Base-by-base conservation (phyloP, 1,140 invertebrate genomes). In the Trialeurodes vaporariorum region DNA sequence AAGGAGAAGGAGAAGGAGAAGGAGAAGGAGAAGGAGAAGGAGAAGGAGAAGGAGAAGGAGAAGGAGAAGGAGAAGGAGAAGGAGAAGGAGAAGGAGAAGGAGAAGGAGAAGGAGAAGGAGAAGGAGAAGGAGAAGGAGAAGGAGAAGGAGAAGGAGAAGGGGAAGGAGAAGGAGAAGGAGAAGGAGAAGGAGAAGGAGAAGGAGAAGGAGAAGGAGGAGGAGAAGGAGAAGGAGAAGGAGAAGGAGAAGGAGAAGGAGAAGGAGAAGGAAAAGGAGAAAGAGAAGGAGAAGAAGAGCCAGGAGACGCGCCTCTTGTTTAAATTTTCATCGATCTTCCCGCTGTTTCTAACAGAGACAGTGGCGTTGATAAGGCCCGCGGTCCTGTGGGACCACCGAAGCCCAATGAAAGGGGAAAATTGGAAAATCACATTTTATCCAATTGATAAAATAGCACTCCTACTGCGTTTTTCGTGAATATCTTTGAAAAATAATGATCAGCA, bases 271-370 rank as follows among this genome's bases (percentile, higher is more conserved):
- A 13, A 61, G 25, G 13, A 61, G 25, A 25, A 61, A 61, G 59
- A 25, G 25, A 12, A 61, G 13, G 59, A 61, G 25, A 61, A 61
- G 59, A 61, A 61, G 59, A 61, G 59, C 25, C 13, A 61, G n/a
- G n/a, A n/a, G n/a, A n/a, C n/a, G n/a, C n/a, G n/a, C n/a, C n/a
- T n/a, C n/a, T n/a, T n/a, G n/a, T n/a, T n/a, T 25, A 13, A 13
- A 12, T 5, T 21, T 22, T 21, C 24, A 61, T 9, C 24, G 60
- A 61, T 25, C 60, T 61, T 61, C 60, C 24, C 60, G 24, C 60
- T 61, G 13, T 25, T 61, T 23, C 26, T 61, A 61, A 17, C 24
- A 25, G 60, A 23, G 24, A 61, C 60, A 25, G 24, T 23, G 60
- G 24, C 60, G 26, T 61, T 25, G n/a, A n/a, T n/a, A n/a, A n/a